Evolutionary conservation across 2,888 invertebrate genomes (phyloP).

Genomic region (Andrena minutula): DNA sequence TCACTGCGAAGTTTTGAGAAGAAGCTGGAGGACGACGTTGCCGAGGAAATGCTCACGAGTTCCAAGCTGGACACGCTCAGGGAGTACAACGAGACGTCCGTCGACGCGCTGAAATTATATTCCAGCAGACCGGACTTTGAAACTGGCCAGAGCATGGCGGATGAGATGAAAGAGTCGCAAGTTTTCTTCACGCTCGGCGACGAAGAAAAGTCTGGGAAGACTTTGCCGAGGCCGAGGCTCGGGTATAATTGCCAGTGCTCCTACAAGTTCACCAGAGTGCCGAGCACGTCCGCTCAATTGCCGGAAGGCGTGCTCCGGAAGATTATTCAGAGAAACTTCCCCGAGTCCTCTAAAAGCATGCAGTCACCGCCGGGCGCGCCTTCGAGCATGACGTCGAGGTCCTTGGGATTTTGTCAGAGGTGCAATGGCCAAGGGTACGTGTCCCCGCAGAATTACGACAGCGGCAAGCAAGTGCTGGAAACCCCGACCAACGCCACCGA

Average conservation of each 20-base stretch:
- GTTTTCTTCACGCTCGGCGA: slow-evolving; percentile 81
- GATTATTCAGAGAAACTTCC: slow-evolving; percentile 82
- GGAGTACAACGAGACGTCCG: neutral
- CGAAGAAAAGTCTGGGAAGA: slow-evolving; percentile 75
- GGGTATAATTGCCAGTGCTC: slow-evolving; percentile 77
- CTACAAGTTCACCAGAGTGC: slow-evolving; percentile 79
- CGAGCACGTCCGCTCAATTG: slow-evolving; percentile 81
- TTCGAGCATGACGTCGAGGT: slow-evolving; percentile 64
- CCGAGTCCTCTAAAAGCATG: slow-evolving; percentile 82
- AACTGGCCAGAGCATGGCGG: slow-evolving; percentile 25
- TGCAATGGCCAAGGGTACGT: slow-evolving; percentile 75
- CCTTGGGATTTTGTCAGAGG: slow-evolving; percentile 75
- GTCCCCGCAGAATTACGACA: slow-evolving; percentile 70
- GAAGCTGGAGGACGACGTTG: slow-evolving; percentile 66
- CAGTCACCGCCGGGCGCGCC: slow-evolving; percentile 67
- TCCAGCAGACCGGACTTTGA: slow-evolving; percentile 44
- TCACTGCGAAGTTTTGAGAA: slow-evolving; percentile 65
- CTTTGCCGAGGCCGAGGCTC: slow-evolving; percentile 48
- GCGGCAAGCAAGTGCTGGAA: slow-evolving; percentile 85
- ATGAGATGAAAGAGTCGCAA: slow-evolving; percentile 71
- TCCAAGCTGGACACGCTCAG: slow-evolving; percentile 44
- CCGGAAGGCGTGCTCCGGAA: slow-evolving; percentile 81
- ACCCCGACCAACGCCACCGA: slow-evolving; percentile 93
- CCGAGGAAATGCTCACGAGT: slow-evolving; percentile 64
- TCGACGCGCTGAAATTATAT: slow-evolving; percentile 60